Percentiles rank a stretch among this genome's conserved stretches.
phyloP scores from a whole-genome alignment of 2,888 invertebrate genomes.

The Nymphalis urticae region DNA sequence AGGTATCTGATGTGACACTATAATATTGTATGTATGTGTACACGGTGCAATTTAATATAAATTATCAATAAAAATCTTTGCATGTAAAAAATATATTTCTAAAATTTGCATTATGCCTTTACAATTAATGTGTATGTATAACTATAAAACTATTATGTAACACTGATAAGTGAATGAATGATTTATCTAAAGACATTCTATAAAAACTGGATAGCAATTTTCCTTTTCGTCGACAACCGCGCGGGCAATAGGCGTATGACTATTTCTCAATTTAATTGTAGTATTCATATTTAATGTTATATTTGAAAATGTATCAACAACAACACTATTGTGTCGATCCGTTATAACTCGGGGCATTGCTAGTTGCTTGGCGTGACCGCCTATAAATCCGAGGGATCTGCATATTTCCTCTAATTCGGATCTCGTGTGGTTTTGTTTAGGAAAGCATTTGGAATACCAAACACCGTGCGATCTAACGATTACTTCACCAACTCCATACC shows the following conservation, averaged over 20 bases:
- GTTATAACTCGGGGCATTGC: conserved; percentile 45
- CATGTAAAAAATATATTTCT: too few relatives aligned
- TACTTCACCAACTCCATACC: conserved; percentile 84
- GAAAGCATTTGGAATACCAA: conserved; percentile 87
- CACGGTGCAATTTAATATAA: too few relatives aligned
- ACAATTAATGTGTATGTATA: too few relatives aligned
- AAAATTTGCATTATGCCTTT: too few relatives aligned
- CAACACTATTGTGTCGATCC: conserved; percentile 56
- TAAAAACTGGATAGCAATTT: conserved; percentile 70
- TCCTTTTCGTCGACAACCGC: conserved; percentile 53
- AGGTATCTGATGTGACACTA: too few relatives aligned
- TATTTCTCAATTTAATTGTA: conserved; percentile 64
- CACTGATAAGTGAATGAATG: neutral
- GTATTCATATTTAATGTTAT: conserved; percentile 68
- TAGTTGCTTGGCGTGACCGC: conserved; percentile 77
- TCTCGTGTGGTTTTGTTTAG: conserved; percentile 75
- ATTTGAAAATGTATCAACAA: conserved; percentile 63
- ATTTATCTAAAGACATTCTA: conserved; percentile 67
- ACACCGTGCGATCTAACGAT: conserved; percentile 84
- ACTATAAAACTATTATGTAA: too few relatives aligned
- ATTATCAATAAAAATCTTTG: too few relatives aligned
- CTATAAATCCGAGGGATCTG: conserved; percentile 81
- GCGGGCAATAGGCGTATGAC: conserved; percentile 61
- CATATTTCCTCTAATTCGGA: conserved; percentile 83
- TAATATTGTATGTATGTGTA: too few relatives aligned